These are phyloP conservation scores for Dicerorhinus sumatrensis DNA, from an alignment of 2,113 vertebrate genomes.

Conservation along the genomic window DNA sequence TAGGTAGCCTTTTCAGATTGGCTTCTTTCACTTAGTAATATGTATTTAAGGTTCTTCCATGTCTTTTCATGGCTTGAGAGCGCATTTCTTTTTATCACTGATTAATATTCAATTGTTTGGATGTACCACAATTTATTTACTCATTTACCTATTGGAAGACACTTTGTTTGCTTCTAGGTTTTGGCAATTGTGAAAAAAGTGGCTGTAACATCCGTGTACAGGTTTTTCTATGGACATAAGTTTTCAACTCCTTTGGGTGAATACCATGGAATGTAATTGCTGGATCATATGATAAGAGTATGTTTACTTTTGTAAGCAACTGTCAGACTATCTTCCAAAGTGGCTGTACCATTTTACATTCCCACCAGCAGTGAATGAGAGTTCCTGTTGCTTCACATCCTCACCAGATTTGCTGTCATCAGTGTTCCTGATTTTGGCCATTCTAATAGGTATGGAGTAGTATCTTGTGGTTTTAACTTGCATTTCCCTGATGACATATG, in stretches of 20 bases:
- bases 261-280: neutral
- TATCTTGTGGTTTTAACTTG: neutral
- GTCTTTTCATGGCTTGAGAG: neutral
- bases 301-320: neutral
- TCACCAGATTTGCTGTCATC: neutral
- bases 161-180: neutral
- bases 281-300: neutral
- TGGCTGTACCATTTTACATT: neutral
- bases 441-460: neutral
- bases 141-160: neutral
- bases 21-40: neutral
- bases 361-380: neutral
- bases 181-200: neutral
- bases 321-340: neutral
- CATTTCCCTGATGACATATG: neutral
- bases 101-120: neutral
- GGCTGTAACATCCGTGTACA: neutral
- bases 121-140: neutral
- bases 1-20: neutral
- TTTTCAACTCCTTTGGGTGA: neutral
- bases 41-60: neutral
- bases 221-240: neutral
- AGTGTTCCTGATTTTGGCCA: neutral
- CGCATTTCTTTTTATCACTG: neutral
- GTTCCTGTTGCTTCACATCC: neutral